phyloP scores from a whole-genome alignment of 2,113 vertebrate genomes.

The Scomber scombrus region DNA sequence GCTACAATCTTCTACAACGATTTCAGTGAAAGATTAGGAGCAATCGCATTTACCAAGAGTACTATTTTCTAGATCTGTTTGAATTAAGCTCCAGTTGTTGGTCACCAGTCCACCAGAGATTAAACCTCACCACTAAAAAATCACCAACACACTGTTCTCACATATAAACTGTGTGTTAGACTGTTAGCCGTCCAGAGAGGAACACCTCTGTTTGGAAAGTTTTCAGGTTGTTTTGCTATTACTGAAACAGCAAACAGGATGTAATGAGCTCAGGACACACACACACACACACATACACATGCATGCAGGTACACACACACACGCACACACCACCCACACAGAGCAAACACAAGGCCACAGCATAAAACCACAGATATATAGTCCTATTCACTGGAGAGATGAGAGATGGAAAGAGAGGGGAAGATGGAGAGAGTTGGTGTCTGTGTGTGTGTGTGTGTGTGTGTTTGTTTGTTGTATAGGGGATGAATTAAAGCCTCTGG shows the following conservation, averaged over 20 bases:
- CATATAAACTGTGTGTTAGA: not conserved
- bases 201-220: not conserved
- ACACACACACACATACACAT: constrained; percentile 16
- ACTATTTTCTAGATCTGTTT: too few relatives aligned
- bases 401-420: constrained; percentile 14
- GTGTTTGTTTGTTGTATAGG: constrained; percentile 3
- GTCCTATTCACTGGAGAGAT: constrained; percentile 44
- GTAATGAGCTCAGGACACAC: constrained; percentile 40
- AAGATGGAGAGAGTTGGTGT: not conserved
- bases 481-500: constrained; percentile 51
- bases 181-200: not conserved
- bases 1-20: too few relatives aligned
- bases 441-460: constrained; percentile 1
- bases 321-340: constrained; percentile 37
- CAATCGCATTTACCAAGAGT: too few relatives aligned
- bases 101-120: too few relatives aligned
- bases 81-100: too few relatives aligned
- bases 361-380: constrained; percentile 54
- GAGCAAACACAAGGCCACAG: constrained; percentile 39
- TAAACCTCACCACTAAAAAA: too few relatives aligned
- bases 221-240: not conserved
- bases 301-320: constrained; percentile 10
- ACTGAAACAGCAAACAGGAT: constrained; percentile 21
- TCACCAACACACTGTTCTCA: too few relatives aligned
- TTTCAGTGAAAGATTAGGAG: too few relatives aligned